These are phyloP conservation scores for Pyrrhosoma nymphula DNA, from an alignment of 2,888 invertebrate species.

Conservation along the genomic window DNA sequence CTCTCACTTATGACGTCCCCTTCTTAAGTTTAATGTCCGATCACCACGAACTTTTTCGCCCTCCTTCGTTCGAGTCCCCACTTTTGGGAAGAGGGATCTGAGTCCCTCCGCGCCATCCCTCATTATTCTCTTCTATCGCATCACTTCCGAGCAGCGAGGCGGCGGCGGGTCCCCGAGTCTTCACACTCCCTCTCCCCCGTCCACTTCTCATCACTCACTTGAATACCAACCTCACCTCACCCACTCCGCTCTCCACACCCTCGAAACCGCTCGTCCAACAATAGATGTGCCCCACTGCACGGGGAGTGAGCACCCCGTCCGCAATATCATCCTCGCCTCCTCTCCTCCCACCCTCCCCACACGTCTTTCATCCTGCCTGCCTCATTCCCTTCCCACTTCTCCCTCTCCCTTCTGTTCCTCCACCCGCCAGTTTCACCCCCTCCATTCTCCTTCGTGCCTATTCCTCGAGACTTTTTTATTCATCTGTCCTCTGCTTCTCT, in stretches of 20 bases:
- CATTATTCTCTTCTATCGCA: not conserved
- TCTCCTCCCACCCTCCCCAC: not conserved
- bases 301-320: slow-evolving; percentile 6
- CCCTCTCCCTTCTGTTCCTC: slow-evolving; percentile 13
- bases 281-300: slow-evolving; percentile 34
- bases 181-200: not conserved
- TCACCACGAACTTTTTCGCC: not conserved
- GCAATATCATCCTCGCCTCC: not conserved
- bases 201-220: slow-evolving; percentile 22
- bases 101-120: not conserved
- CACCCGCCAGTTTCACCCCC: not conserved
- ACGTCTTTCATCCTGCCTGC: slow-evolving; percentile 24
- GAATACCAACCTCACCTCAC: not conserved
- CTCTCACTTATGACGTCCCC: not conserved
- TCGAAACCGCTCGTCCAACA: not conserved
- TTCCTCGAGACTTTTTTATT: slow-evolving; percentile 10
- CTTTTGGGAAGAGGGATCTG: too few species aligned
- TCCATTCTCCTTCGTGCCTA: slow-evolving; percentile 6
- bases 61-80: not conserved
- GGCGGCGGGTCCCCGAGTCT: not conserved
- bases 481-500: slow-evolving; percentile 24
- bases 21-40: not conserved
- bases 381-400: not conserved
- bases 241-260: not conserved
- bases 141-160: not conserved